Evolutionary conservation across 2,113 vertebrate genomes (phyloP).

Genomic region (Plecturocebus donacophilus): DNA sequence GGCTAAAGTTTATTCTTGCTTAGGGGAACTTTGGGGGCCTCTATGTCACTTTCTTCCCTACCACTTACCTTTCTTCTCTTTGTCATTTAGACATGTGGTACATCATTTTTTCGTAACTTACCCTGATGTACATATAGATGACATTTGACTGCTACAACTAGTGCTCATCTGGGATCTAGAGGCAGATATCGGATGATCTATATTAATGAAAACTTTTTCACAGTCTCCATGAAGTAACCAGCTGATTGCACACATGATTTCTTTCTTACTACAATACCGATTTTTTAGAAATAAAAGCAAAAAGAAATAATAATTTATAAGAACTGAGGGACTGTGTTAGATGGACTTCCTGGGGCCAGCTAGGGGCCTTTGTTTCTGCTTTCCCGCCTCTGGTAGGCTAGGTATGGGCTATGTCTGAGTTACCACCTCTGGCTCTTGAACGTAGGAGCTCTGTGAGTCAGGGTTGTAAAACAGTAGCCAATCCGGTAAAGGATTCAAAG

Average conservation of each 20-base stretch:
- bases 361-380: no score
- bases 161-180: background rate
- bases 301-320: background rate
- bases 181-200: background rate
- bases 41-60: background rate
- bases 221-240: background rate
- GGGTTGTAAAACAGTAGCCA: no score
- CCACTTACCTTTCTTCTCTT: background rate
- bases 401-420: no score
- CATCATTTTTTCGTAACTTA: background rate
- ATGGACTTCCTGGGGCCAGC: no score
- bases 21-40: fast-evolving
- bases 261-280: background rate
- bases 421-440: no score
- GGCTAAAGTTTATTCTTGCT: background rate
- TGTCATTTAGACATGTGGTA: background rate
- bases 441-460: no score
- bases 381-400: no score
- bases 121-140: background rate
- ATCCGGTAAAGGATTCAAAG: no score
- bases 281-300: background rate
- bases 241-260: background rate
- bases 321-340: no score
- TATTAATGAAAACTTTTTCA: background rate
- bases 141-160: background rate